A percentile compares a stretch with the other conserved stretches of the same genome.
These are phyloP conservation scores for Eulemur albifrons DNA, from an alignment of 2,797 vertebrate genomes.

Conservation along the genomic window DNA sequence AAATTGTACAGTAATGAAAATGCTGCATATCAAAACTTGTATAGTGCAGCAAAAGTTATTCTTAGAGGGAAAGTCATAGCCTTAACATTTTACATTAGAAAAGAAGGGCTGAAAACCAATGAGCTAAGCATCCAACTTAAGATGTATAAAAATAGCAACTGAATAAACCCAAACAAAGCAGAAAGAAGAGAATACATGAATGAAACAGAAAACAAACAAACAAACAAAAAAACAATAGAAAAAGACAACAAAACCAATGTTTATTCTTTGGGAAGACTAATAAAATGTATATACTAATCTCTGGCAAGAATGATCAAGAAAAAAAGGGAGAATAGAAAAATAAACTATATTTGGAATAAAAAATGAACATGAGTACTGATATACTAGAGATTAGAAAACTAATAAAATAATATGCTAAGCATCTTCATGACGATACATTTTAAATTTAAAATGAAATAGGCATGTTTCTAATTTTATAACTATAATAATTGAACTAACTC, in stretches of 20 bases:
- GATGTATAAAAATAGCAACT: neutral
- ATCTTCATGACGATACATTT: neutral
- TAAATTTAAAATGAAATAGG: neutral
- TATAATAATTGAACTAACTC: neutral
- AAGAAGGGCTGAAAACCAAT: neutral
- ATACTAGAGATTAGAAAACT: neutral
- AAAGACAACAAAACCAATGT: neutral
- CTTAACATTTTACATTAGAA: neutral
- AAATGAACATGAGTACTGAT: neutral
- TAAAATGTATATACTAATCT: neutral
- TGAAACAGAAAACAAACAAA: neutral
- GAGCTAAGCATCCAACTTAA: neutral
- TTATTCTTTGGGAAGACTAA: neutral
- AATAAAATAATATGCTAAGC: neutral
- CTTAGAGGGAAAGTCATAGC: neutral
- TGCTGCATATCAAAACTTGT: neutral
- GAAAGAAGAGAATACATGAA: neutral
- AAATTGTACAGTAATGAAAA: neutral
- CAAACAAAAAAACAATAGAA: neutral
- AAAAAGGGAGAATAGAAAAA: neutral
- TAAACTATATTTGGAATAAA: neutral
- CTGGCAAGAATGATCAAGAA: neutral
- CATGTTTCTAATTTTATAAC: neutral
- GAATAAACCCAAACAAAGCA: neutral
- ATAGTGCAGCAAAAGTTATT: neutral